Evolutionary conservation across 2,888 invertebrate genomes (phyloP).

Genomic region (Troides helena): DNA sequence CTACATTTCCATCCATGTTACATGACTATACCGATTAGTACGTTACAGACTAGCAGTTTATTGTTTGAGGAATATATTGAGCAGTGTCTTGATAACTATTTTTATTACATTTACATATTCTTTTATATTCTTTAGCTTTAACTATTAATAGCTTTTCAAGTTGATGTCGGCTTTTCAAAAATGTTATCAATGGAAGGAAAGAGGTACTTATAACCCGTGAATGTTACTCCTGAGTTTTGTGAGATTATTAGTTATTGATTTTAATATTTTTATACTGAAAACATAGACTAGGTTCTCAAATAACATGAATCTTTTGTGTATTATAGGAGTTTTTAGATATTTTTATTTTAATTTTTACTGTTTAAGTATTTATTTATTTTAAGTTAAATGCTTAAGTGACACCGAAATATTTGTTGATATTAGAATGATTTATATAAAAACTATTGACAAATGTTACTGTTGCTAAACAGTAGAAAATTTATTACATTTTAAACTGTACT

Average conservation of each 20-base stretch:
- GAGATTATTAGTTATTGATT: conserved; percentile 42
- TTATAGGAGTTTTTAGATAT: conserved; percentile 32
- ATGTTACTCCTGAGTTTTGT: conserved; percentile 65
- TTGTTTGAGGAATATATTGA: conserved; percentile 62
- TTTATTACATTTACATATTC: conserved; percentile 63
- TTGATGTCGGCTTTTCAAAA: conserved; percentile 78
- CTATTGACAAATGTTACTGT: conserved; percentile 53
- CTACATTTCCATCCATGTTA: conserved; percentile 75
- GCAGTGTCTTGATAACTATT: conserved; percentile 57
- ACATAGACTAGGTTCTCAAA: conserved; percentile 14
- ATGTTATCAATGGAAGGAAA: conserved; percentile 75
- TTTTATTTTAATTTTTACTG: conserved; percentile 47
- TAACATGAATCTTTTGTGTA: conserved; percentile 25
- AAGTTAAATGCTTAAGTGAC: conserved; percentile 57
- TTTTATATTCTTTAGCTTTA: conserved; percentile 68
- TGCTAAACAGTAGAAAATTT: conserved; percentile 54
- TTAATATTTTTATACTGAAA: conserved; percentile 40
- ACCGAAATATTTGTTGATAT: conserved; percentile 53
- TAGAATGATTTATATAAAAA: conserved; percentile 55
- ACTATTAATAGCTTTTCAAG: conserved; percentile 73
- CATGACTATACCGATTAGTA: conserved; percentile 62
- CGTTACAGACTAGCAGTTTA: conserved; percentile 59
- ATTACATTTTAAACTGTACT: conserved; percentile 46
- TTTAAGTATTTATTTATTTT: conserved; percentile 63
- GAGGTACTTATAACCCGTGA: conserved; percentile 76